These are phyloP conservation scores for Dallia pectoralis DNA, from an alignment of 2,797 vertebrate species.

Conservation along the genomic window DNA sequence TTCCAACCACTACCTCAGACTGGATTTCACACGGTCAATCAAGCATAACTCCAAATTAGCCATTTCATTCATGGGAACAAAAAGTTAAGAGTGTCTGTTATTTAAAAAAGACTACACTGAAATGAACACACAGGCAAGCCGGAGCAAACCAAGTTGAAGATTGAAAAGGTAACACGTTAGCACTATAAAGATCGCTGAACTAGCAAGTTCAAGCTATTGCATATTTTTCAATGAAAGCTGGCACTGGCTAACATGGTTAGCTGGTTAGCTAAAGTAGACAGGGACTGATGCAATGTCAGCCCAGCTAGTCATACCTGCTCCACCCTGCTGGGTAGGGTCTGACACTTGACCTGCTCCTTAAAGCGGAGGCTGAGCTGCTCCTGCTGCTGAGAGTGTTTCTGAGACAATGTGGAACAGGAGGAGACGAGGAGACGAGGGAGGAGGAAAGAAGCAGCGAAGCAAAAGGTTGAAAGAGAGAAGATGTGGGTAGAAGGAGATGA, in stretches of 20 bases:
- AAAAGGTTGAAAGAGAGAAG: background rate
- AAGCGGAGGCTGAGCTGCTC: slow-evolving; percentile 77
- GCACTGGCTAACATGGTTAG: background rate
- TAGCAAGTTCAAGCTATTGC: background rate
- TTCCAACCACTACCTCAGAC: slow-evolving; percentile 13
- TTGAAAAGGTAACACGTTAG: too few species aligned
- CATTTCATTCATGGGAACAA: background rate
- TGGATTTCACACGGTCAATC: background rate
- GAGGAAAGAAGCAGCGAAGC: background rate
- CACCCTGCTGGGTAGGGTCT: slow-evolving; percentile 64
- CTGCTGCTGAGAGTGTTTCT: slow-evolving; percentile 76
- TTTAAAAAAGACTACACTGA: background rate
- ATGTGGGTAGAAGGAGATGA: background rate
- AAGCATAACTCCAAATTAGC: slow-evolving; percentile 12
- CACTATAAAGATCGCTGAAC: background rate
- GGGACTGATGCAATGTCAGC: background rate
- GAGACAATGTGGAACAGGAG: slow-evolving; percentile 19
- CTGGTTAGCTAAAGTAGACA: background rate
- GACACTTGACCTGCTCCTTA: slow-evolving; percentile 75
- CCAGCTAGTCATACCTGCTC: slow-evolving; percentile 66
- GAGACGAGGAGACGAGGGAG: background rate
- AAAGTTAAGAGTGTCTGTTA: background rate
- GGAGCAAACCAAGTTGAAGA: background rate
- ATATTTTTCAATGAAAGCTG: background rate
- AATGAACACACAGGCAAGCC: background rate